Evolutionary conservation across 2,113 vertebrate species (phyloP).

Genomic region (Erinaceus europaeus): DNA sequence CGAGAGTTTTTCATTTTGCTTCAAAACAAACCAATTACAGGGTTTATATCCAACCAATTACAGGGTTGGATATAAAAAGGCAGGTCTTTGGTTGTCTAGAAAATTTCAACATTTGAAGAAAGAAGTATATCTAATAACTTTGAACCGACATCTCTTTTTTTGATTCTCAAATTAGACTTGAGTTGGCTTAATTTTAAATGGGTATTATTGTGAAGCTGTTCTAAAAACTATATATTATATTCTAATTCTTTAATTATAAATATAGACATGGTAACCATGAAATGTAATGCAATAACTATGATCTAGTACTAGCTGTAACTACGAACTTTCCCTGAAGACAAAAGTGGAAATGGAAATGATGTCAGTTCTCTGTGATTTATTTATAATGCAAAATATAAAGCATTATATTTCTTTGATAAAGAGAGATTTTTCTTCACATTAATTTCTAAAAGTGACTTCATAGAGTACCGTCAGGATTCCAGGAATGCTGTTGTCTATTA

Average conservation of each 20-base stretch:
- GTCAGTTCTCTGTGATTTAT: not conserved
- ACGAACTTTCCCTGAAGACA: not conserved
- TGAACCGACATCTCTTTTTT: not conserved
- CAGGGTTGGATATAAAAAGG: not conserved
- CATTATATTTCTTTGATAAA: not conserved
- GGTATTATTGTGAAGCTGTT: not conserved
- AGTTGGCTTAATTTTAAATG: not conserved
- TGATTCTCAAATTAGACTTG: not conserved
- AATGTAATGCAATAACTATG: not conserved
- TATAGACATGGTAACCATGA: not conserved
- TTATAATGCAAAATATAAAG: conserved; percentile 17
- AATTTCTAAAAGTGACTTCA: conserved; percentile 28
- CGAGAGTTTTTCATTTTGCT: not conserved
- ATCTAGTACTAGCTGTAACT: not conserved
- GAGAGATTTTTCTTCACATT: not conserved
- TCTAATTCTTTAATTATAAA: not conserved
- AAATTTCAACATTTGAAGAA: not conserved
- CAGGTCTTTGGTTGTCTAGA: not conserved
- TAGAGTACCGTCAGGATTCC: not conserved
- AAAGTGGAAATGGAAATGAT: not conserved
- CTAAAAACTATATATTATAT: not conserved
- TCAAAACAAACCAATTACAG: conserved; percentile 25
- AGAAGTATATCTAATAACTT: not conserved
- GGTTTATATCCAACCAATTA: conserved; percentile 2
- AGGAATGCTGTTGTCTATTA: not conserved